Evolutionary conservation across 2,797 vertebrate species (phyloP).

Genomic region (Simalia tracyae): DNA sequence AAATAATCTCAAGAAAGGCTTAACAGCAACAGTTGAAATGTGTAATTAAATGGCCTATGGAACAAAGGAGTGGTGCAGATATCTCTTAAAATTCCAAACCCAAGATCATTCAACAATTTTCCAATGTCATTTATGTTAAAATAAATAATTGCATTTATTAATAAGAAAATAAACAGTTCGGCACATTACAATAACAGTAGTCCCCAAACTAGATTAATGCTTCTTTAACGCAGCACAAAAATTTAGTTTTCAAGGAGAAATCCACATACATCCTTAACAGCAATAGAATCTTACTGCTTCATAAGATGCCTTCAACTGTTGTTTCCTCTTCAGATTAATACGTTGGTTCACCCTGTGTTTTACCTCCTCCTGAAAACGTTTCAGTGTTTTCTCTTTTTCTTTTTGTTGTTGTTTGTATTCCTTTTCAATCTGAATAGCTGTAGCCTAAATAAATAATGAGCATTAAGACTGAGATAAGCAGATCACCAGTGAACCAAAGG

Average conservation of each 20-base stretch:
- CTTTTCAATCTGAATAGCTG: slow-evolving; percentile 80
- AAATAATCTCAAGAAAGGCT: not conserved
- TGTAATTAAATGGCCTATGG: not conserved
- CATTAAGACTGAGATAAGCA: not conserved
- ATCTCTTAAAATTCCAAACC: not conserved
- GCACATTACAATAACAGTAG: not conserved
- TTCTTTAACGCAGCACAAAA: not conserved
- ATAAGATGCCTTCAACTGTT: slow-evolving; percentile 70
- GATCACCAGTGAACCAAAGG: not conserved
- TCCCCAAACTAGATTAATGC: not conserved
- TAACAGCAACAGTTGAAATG: not conserved
- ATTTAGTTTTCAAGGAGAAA: not conserved
- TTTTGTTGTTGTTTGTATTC: slow-evolving; percentile 73
- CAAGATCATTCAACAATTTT: not conserved
- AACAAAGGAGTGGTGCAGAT: not conserved
- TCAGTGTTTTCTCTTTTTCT: slow-evolving; percentile 78
- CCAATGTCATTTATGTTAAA: not conserved
- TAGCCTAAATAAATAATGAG: slow-evolving; percentile 66
- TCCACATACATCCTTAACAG: not conserved
- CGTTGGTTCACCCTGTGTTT: slow-evolving; percentile 83
- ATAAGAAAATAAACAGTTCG: not conserved
- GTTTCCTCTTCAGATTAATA: slow-evolving; percentile 69
- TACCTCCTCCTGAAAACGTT: slow-evolving; percentile 84
- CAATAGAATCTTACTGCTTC: slow-evolving; percentile 70
- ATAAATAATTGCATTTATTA: not conserved